Conservation (phyloP, 2,797 vertebrate species). For the Astyanax mexicanus region DNA sequence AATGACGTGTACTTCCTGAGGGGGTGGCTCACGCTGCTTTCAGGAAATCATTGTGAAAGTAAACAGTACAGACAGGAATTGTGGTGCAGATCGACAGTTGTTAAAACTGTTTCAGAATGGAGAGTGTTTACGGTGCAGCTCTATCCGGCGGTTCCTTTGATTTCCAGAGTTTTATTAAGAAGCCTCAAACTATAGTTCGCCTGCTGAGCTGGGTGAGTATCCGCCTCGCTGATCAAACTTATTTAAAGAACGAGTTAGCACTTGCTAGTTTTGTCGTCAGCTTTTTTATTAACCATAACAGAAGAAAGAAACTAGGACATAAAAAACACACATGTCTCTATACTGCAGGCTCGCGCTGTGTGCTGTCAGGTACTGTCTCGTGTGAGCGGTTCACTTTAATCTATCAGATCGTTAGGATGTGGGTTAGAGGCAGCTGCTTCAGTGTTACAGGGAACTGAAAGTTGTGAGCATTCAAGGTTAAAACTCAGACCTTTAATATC, state of each 20-base stretch:
- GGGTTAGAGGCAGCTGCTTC: no score
- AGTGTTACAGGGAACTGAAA: no score
- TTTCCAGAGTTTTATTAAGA: conserved; percentile 64
- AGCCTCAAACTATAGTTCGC: conserved; percentile 76
- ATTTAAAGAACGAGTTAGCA: background rate
- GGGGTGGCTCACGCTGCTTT: conserved; percentile 36
- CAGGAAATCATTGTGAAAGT: conserved; percentile 43
- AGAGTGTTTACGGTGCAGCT: conserved; percentile 78
- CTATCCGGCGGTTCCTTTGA: conserved; percentile 79
- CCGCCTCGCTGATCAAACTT: background rate
- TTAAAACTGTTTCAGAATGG: conserved; percentile 61
- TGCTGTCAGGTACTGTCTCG: no score
- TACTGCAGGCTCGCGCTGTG: no score
- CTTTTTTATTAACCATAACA: background rate
- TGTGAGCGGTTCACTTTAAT: no score
- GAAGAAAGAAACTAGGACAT: no score
- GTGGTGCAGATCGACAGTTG: background rate
- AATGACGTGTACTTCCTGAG: conserved; percentile 52
- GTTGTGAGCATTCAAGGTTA: no score
- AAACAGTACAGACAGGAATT: background rate
- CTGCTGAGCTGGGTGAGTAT: conserved; percentile 78
- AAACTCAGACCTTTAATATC: no score
- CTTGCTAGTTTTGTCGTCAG: background rate
- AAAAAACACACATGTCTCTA: no score
- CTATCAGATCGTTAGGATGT: no score